Percentiles rank a stretch among this genome's conserved stretches.
Evolutionary conservation across 2,113 vertebrate species (phyloP).

Genomic region (Platysternon megacephalum): DNA sequence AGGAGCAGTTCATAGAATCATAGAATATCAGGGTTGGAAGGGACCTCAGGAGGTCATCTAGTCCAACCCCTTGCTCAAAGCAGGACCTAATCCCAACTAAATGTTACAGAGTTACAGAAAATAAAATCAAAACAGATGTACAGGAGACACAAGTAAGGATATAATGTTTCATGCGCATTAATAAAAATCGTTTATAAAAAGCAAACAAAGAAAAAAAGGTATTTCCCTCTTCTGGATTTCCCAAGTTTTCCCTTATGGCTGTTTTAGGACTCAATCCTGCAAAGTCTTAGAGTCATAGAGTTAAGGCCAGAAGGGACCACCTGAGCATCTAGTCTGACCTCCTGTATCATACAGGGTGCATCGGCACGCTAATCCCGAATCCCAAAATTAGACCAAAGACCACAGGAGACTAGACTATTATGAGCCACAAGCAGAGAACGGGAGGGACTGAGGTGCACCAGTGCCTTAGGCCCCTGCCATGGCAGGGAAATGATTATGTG

Average conservation of each 20-base stretch:
- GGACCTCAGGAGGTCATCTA: too few relatives aligned
- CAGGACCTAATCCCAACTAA: too few relatives aligned
- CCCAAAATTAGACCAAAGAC: background rate
- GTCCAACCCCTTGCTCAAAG: too few relatives aligned
- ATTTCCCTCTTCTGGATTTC: background rate
- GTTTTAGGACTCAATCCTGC: background rate
- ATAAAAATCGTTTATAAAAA: background rate
- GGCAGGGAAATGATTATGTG: background rate
- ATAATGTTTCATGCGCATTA: background rate
- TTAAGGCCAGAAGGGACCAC: background rate
- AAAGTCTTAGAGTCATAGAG: background rate
- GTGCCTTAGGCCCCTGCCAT: background rate
- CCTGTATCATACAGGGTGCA: background rate
- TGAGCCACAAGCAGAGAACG: background rate
- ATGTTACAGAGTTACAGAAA: background rate
- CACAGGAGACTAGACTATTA: background rate
- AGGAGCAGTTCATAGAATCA: too few relatives aligned
- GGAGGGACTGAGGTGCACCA: background rate
- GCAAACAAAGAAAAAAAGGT: background rate
- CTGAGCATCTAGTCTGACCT: background rate
- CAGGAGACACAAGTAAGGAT: background rate
- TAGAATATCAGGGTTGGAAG: too few relatives aligned
- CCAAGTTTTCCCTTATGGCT: background rate
- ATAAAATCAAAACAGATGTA: background rate
- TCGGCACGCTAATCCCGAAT: background rate